Percentiles rank a stretch among this genome's conserved stretches.
Evolutionary conservation across 2,113 vertebrate genomes (phyloP).

Genomic region (Montifringilla adamsi): DNA sequence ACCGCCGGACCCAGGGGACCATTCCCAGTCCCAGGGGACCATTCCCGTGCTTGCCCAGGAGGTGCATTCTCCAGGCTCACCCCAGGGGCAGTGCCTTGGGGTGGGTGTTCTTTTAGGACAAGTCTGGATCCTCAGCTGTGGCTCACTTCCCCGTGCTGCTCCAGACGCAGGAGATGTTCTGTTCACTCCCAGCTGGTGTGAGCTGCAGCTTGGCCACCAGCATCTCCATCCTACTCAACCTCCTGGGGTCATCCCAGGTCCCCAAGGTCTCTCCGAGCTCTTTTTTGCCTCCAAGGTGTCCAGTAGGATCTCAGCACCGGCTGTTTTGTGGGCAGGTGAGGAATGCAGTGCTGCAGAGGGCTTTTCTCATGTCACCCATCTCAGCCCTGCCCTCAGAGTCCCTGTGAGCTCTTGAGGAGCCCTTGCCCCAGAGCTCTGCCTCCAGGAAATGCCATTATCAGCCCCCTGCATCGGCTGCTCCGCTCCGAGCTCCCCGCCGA

Average conservation of each 20-base stretch:
- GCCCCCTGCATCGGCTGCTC: background rate
- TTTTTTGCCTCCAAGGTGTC: background rate
- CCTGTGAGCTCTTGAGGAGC: background rate
- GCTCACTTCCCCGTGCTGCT: background rate
- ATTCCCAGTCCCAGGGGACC: background rate
- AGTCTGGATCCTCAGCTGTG: background rate
- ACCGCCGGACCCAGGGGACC: accelerated
- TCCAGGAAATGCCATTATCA: conserved; percentile 22
- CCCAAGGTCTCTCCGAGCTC: background rate
- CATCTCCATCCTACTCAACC: background rate
- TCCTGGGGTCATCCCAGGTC: accelerated
- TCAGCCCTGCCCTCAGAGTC: accelerated
- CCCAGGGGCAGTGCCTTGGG: accelerated
- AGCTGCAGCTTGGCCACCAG: background rate
- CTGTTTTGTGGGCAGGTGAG: background rate
- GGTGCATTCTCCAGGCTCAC: background rate
- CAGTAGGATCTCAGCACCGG: accelerated
- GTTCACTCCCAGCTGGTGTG: accelerated
- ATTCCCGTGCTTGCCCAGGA: background rate
- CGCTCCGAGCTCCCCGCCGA: background rate
- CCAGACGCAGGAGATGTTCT: background rate
- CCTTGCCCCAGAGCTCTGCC: background rate
- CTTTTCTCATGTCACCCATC: background rate
- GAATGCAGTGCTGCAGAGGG: background rate
- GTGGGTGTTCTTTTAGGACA: background rate